Percentiles rank a stretch among this genome's conserved stretches.
phyloP scores from a whole-genome alignment of 37 sponge, comb jelly and placozoan species.

The Bolinopsis microptera region DNA sequence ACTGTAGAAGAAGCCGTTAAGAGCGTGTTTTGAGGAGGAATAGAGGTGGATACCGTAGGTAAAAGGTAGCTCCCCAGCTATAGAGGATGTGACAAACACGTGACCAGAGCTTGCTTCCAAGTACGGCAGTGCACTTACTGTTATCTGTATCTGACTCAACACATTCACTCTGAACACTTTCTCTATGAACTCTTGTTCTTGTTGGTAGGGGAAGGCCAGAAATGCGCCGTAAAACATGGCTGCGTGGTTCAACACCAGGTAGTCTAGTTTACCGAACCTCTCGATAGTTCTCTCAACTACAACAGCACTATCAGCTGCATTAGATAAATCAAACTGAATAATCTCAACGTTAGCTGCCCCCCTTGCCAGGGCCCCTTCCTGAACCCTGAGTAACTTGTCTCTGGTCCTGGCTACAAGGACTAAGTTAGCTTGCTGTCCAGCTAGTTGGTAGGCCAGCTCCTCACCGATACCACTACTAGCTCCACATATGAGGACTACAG shows the following conservation, averaged over 20 bases:
- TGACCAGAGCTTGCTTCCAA: not conserved
- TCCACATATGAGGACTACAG: not conserved
- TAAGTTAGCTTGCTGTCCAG: not conserved
- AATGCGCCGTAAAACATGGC: not conserved
- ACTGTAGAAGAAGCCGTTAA: constrained; percentile 43
- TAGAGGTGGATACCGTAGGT: not conserved
- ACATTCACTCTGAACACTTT: not conserved
- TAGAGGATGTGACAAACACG: not conserved
- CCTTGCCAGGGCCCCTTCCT: not conserved
- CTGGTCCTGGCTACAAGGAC: not conserved
- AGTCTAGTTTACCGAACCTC: not conserved
- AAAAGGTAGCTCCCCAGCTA: not conserved
- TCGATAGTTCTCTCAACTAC: not conserved
- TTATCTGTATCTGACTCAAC: not conserved
- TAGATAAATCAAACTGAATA: not conserved
- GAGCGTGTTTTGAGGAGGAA: not conserved
- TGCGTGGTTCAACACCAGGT: not conserved
- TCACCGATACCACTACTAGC: not conserved
- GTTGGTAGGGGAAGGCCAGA: not conserved
- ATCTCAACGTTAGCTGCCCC: not conserved
- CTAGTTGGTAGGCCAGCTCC: not conserved
- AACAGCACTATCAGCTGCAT: not conserved
- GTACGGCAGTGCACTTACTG: not conserved
- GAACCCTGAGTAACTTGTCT: not conserved
- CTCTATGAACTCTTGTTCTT: not conserved